A percentile compares a stretch with the other conserved stretches of the same genome.
Conservation (phyloP, 2,888 invertebrate species). For the Volucella zonaria region DNA sequence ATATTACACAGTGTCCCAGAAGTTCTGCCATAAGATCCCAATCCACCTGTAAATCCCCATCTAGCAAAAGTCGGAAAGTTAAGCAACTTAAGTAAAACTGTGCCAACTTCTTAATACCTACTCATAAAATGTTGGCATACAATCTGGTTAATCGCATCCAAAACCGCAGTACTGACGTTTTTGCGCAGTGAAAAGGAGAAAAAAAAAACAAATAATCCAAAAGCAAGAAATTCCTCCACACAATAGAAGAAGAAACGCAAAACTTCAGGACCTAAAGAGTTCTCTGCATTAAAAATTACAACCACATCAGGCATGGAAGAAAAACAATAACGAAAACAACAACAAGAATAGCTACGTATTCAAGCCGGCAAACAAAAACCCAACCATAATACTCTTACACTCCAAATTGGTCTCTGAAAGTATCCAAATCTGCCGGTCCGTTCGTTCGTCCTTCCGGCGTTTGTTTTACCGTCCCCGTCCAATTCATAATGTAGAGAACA, state of each 20-base stretch:
- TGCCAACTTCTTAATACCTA: constrained; percentile 38
- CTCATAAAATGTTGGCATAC: constrained; percentile 13
- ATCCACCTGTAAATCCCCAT: constrained; percentile 45
- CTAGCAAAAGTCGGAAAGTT: constrained; percentile 54
- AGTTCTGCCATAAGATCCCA: background rate
- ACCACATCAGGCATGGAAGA: constrained; percentile 47
- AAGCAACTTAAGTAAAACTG: constrained; percentile 60
- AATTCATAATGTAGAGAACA: constrained; percentile 64
- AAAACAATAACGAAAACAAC: constrained; percentile 34
- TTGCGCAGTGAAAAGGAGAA: background rate
- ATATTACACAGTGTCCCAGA: no score
- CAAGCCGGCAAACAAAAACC: background rate
- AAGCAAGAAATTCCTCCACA: constrained; percentile 21
- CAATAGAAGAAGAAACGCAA: constrained; percentile 52
- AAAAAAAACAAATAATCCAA: background rate
- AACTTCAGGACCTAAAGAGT: constrained; percentile 33
- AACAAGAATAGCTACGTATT: constrained; percentile 23
- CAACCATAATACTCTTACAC: constrained; percentile 46
- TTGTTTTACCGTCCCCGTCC: constrained; percentile 14
- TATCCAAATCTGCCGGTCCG: constrained; percentile 60
- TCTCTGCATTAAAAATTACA: constrained; percentile 71
- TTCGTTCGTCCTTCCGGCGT: no score
- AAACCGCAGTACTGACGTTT: constrained; percentile 43
- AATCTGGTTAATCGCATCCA: constrained; percentile 57
- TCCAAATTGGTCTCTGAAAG: constrained; percentile 67